Evolutionary conservation across 1,140 invertebrate species (phyloP).

Genomic region (Drosophila varians): DNA sequence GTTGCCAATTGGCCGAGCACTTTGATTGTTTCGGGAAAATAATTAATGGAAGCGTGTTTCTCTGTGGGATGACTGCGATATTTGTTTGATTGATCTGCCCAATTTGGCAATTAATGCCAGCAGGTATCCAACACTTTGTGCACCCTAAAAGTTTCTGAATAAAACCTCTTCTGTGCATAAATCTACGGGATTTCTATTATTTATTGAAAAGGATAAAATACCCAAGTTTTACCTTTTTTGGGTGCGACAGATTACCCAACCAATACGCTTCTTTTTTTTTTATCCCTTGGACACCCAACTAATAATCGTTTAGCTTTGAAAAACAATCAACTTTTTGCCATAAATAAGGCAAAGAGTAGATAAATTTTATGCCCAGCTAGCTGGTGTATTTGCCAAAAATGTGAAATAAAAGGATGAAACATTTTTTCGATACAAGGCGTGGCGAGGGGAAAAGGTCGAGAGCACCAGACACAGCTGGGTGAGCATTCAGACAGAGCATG

Average conservation of each 20-base stretch:
- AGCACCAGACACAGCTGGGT: conserved; percentile 21
- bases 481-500: conserved; percentile 19
- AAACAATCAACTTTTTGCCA: conserved; percentile 18
- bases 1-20: conserved; percentile 22
- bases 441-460: conserved; percentile 2
- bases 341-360: conserved; percentile 23
- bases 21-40: conserved; percentile 10
- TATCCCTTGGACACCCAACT: not conserved
- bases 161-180: too few relatives aligned
- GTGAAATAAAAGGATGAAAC: conserved; percentile 7
- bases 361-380: conserved; percentile 8
- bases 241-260: not conserved
- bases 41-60: conserved; percentile 10
- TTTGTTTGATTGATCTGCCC: conserved; percentile 1
- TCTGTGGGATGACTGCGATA: too few relatives aligned
- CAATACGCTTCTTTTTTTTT: not conserved
- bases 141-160: not conserved
- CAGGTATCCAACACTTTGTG: not conserved
- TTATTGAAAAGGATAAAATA: not conserved
- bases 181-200: too few relatives aligned
- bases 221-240: not conserved
- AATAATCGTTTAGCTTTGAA: conserved; percentile 18
- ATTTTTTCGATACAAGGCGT: conserved; percentile 13
- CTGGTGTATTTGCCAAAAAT: conserved; percentile 10
- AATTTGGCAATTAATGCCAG: not conserved